phyloP scores from a whole-genome alignment of 2,888 invertebrate species.

The Hypomecis atomaria region DNA sequence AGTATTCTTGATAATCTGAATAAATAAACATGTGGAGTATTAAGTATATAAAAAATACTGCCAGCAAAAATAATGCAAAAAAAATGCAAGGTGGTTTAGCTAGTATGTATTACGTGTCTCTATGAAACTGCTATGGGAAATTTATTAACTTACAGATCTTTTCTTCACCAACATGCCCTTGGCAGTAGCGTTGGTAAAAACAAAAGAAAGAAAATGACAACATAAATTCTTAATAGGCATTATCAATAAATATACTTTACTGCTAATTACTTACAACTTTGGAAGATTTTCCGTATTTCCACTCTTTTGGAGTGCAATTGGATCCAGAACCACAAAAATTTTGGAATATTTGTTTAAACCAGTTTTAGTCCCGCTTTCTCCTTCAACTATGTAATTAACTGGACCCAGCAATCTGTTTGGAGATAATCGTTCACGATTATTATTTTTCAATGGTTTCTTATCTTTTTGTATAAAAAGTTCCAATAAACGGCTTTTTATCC shows the following conservation, averaged over 20 bases:
- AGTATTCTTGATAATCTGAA: conserved; percentile 59
- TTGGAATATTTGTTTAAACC: conserved; percentile 57
- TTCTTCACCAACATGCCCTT: too few relatives aligned
- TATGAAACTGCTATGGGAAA: too few relatives aligned
- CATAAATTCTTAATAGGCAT: conserved; percentile 2
- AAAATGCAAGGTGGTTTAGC: too few relatives aligned
- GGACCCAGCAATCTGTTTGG: conserved; percentile 33
- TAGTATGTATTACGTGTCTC: too few relatives aligned
- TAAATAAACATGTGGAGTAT: conserved; percentile 31
- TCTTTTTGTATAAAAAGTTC: conserved; percentile 24
- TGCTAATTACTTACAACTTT: conserved; percentile 60
- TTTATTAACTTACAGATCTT: too few relatives aligned
- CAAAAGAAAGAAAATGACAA: neutral
- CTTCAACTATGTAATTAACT: conserved; percentile 19
- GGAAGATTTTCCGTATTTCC: conserved; percentile 50
- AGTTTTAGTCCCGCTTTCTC: conserved; percentile 17
- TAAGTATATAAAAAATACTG: neutral
- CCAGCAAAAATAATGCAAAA: too few relatives aligned
- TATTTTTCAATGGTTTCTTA: conserved; percentile 12
- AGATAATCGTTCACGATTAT: conserved; percentile 13
- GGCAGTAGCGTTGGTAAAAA: too few relatives aligned
- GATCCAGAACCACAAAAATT: conserved; percentile 63
- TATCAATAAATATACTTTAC: neutral
- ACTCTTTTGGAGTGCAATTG: conserved; percentile 51
- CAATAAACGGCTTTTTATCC: conserved; percentile 16